phyloP scores from a whole-genome alignment of 1,140 invertebrate genomes.

The Gryllus bimaculatus region DNA sequence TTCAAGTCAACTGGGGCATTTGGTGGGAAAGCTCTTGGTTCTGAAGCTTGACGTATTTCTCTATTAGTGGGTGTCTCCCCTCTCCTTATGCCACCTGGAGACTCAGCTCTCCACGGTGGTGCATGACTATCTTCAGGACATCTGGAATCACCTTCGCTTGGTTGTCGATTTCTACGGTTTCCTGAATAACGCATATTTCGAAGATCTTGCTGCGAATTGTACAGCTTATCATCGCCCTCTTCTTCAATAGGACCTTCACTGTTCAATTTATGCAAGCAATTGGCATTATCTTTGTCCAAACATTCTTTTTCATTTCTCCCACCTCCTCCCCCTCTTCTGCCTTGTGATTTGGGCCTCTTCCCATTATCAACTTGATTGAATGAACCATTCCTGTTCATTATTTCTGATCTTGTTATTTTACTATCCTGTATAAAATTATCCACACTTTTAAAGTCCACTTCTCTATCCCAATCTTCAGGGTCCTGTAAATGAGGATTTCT shows the following conservation, averaged over 20 bases:
- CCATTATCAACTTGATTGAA: not conserved
- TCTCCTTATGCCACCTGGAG: conserved; percentile 12
- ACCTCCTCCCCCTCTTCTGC: not conserved
- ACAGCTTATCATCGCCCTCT: conserved; percentile 34
- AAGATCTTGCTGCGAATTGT: conserved; percentile 31
- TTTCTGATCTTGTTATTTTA: not conserved
- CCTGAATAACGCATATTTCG: conserved; percentile 28
- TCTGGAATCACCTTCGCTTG: not conserved
- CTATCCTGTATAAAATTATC: not conserved
- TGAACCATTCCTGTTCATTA: not conserved
- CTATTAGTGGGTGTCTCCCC: conserved; percentile 7
- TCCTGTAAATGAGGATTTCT: not conserved
- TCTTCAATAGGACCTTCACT: conserved; percentile 25
- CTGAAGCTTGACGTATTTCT: conserved; percentile 37
- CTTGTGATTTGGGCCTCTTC: conserved; percentile 7
- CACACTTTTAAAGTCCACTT: not conserved
- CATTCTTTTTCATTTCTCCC: conserved; percentile 1
- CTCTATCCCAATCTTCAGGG: conserved; percentile 5
- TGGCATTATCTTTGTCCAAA: conserved; percentile 4
- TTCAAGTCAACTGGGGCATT: conserved; percentile 33
- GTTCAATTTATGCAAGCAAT: conserved; percentile 8
- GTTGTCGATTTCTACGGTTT: conserved; percentile 26
- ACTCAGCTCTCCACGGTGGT: conserved; percentile 15
- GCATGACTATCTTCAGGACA: conserved; percentile 6
- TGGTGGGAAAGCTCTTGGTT: conserved; percentile 36